Base-by-base conservation (phyloP, 2,797 vertebrate genomes). In the Syngnathus acus region DNA sequence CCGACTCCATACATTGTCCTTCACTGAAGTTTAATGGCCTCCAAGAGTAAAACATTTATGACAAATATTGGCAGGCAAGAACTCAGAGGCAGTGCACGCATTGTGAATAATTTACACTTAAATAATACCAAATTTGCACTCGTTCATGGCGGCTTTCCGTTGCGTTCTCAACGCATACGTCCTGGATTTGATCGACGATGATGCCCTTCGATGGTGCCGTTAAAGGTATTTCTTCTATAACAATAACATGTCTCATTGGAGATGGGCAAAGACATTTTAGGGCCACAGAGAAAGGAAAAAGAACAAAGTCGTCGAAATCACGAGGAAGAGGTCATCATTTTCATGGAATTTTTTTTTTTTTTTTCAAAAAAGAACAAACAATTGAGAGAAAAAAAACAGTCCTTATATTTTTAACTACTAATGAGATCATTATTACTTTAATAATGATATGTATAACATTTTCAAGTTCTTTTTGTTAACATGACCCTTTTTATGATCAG, bases 11-110 rank as follows among this genome's bases (percentile, higher is more conserved):
- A 26, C 13, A 8, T 23, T 62, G 42, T 62, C 42, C 42, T 62
- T 43, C 64, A 9, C 14, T 79, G 71, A 45, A 50, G 69, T 91
- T 91, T 90, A 91, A 85, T 89, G 72, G 66, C 66, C 53, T 75
- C 66, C 40, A 32, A 58, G n/a, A 61, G 39, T 42, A 42, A 42
- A 45, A 65, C 73, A 71, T 79, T 61, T 72, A 86, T 76, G 78
- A 90, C 88, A 87, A 79, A 81, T 71, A 87, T 86, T 87, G 83
- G 87, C 89, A 91, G 86, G 84, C 87, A 88, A 77, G 40, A 84
- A 88, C 85, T 89, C 80, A 67, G 78, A 90, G 87, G 87, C 90
- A 86, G 82, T 79, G 66, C 54, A 78, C 66, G 74, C 70, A 68
- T 73, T 57, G 75, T 73, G 62, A 70, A 62, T 72, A 67, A 78